Percentiles rank a stretch among this genome's conserved stretches.
Conservation (phyloP, 2,797 vertebrate species). For the Epinephelus awoara region DNA sequence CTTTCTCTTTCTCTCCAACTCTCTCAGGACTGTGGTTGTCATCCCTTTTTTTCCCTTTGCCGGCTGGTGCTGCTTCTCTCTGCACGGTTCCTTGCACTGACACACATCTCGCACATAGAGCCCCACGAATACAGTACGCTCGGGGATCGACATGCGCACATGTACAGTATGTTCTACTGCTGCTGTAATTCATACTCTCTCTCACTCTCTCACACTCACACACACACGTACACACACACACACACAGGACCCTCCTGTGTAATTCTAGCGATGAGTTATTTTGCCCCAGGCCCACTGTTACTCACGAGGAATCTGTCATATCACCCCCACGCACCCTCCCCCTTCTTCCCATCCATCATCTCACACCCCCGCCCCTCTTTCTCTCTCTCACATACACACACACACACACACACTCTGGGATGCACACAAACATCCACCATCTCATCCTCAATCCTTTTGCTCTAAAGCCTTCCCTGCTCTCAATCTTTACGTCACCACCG, state of each 20-base stretch:
- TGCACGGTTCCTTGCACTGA: constrained; percentile 19
- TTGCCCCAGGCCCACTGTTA: constrained; percentile 67
- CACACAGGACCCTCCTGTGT: constrained; percentile 46
- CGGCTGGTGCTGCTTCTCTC: constrained; percentile 4
- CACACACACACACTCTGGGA: background rate
- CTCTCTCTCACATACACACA: background rate
- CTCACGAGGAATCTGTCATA: constrained; percentile 72
- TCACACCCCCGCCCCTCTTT: constrained; percentile 32
- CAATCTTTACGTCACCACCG: background rate
- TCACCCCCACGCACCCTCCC: constrained; percentile 50
- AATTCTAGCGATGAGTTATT: constrained; percentile 70
- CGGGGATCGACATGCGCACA: background rate
- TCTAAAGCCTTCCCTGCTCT: constrained; percentile 9
- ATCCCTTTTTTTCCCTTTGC: constrained; percentile 8
- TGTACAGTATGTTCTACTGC: constrained; percentile 1
- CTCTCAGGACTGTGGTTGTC: constrained; percentile 28
- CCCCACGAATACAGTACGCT: background rate
- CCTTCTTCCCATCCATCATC: constrained; percentile 60
- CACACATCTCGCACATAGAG: constrained; percentile 22
- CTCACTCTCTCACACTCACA: too few relatives aligned
- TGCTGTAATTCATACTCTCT: constrained; percentile 9
- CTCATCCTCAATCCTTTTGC: background rate
- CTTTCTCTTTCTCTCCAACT: background rate
- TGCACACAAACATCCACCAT: constrained; percentile 14
- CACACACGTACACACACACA: constrained; percentile 24